These are phyloP conservation scores for Galaxias olidus DNA, from an alignment of 2,797 vertebrate species.

Conservation along the genomic window DNA sequence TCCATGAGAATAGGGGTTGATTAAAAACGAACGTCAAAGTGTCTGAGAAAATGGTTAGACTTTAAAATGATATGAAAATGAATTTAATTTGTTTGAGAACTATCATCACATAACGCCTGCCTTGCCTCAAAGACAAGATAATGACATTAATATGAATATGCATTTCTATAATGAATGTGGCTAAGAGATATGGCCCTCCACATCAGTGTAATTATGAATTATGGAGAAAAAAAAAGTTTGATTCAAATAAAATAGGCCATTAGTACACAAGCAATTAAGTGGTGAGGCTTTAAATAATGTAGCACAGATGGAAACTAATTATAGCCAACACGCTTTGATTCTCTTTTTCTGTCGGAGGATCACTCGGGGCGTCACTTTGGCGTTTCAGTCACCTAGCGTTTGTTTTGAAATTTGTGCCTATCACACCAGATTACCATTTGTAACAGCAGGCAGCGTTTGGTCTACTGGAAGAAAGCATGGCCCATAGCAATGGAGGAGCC, in stretches of 20 bases:
- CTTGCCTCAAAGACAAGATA: constrained; percentile 49
- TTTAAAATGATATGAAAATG: constrained; percentile 54
- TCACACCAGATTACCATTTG: constrained; percentile 77
- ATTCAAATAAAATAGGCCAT: constrained; percentile 81
- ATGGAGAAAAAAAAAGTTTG: constrained; percentile 65
- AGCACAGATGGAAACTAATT: constrained; percentile 83
- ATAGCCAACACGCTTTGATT: constrained; percentile 80
- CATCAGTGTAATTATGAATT: constrained; percentile 76
- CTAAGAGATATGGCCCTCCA: constrained; percentile 59
- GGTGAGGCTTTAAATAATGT: constrained; percentile 77
- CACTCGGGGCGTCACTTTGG: constrained; percentile 75
- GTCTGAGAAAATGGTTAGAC: constrained; percentile 46
- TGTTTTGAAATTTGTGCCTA: constrained; percentile 79
- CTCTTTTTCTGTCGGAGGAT: constrained; percentile 67
- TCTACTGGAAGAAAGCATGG: constrained; percentile 70
- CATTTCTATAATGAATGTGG: constrained; percentile 67
- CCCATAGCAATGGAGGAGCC: constrained; percentile 72
- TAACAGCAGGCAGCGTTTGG: constrained; percentile 70
- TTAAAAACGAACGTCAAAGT: constrained; percentile 62
- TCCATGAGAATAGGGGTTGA: constrained; percentile 49
- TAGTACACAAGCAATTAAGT: constrained; percentile 83
- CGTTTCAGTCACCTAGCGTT: constrained; percentile 78
- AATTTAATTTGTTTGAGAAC: constrained; percentile 44
- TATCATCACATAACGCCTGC: constrained; percentile 53
- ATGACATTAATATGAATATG: constrained; percentile 62